Evolutionary conservation across 2,888 invertebrate species (phyloP), one percentile per base, ranked within the genome.

Genomic region (Eueremaeus valkanovi): DNA sequence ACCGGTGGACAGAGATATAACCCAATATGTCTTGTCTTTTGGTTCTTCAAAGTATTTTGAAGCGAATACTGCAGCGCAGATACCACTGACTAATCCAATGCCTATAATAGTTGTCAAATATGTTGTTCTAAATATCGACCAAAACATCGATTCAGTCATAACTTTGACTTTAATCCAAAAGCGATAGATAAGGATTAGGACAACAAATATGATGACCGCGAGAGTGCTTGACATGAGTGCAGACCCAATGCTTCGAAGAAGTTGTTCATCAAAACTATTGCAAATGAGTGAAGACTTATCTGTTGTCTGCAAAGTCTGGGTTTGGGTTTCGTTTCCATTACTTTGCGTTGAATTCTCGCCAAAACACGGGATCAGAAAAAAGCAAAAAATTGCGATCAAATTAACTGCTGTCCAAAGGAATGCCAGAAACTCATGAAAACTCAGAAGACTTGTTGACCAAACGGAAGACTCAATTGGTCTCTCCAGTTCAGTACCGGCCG

Each of bases 331-430:
- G n/a, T 8, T 49, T 11, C 13, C 42, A 45, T 45, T 40, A 9
- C 11, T 6, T 40, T 40, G 40, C 5, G 40, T 40, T 40, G 5
- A n/a, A n/a, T 40, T 40, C 8, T 9, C 11, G 2, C 21, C 49
- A 49, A 49, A n/a, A 11, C 49, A 49, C 0, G 21, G 3, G 90
- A 90, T 73, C 86, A 85, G 1, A 90, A 90, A 21, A 88, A 88
- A 83, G 87, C 87, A 82, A 90, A 90, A 87, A 89, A 88, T 88
- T 89, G 82, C 21, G 82, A 82, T 78, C 24, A 36, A 55, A 40
- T 40, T 58, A n/a, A 51, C 18, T 51, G 5, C 3, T 6, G 29
- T 3, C 29, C 27, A 58, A 3, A 58, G 16, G 18, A 58, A 58
- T 16, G 27, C 13, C 27, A 58, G 1, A 31, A 6, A 58, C 27